Percentiles rank a stretch among this genome's conserved stretches.
phyloP scores from a whole-genome alignment of 1,140 invertebrate species.

The Sarcophaga peregrina region DNA sequence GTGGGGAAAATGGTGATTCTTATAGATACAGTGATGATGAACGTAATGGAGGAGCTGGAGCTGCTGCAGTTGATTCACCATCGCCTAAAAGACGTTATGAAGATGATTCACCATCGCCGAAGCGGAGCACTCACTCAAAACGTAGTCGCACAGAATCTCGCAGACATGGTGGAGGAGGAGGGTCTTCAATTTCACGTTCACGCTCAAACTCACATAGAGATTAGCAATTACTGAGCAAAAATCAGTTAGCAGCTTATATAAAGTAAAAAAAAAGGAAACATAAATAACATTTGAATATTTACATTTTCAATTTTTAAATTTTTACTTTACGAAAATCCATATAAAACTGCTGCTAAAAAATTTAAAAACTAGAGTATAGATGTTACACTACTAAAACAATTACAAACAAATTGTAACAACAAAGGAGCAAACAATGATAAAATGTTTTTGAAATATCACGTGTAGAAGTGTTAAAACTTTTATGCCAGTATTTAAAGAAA shows the following conservation, averaged over 20 bases:
- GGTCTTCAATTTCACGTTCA: constrained; percentile 43
- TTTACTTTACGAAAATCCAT: constrained; percentile 15
- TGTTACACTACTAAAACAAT: constrained; percentile 21
- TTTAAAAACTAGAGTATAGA: constrained; percentile 13
- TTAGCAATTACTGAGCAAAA: constrained; percentile 43
- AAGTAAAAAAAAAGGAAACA: constrained; percentile 16
- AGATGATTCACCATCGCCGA: constrained; percentile 44
- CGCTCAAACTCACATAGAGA: constrained; percentile 44
- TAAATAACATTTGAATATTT: neutral
- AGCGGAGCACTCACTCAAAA: constrained; percentile 43
- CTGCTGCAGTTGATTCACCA: constrained; percentile 31
- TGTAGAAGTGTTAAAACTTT: constrained; percentile 24
- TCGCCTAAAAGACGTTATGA: constrained; percentile 42
- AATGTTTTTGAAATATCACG: neutral
- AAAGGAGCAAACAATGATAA: neutral
- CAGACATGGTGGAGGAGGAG: constrained; percentile 38
- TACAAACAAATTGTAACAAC: neutral
- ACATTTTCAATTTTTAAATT: neutral
- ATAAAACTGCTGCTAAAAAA: constrained; percentile 2
- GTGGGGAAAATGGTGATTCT: constrained; percentile 45
- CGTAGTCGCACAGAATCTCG: constrained; percentile 42
- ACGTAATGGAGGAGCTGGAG: constrained; percentile 43
- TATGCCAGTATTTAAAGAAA: constrained; percentile 22
- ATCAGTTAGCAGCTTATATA: constrained; percentile 40
- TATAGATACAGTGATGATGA: constrained; percentile 46